Evolutionary conservation across 2,888 invertebrate genomes (phyloP).

Genomic region (Melieria crassipennis): DNA sequence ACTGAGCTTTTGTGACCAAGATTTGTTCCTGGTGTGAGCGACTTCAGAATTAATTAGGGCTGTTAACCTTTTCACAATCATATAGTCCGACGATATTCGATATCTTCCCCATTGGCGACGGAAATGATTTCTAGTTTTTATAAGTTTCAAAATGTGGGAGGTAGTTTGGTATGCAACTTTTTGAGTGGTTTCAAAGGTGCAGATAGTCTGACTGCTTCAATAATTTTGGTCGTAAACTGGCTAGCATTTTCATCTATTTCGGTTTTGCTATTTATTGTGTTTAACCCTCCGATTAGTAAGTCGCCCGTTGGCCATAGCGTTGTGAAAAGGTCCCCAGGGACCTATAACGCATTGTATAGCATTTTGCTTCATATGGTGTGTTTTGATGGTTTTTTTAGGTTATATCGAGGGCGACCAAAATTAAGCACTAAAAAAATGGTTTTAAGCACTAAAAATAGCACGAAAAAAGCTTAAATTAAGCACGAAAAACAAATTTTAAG

Average conservation of each 20-base stretch:
- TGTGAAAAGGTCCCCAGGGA: no score
- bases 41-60: neutral
- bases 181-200: neutral
- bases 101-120: slow-evolving; percentile 12
- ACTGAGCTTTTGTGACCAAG: slow-evolving; percentile 7
- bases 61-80: slow-evolving; percentile 6
- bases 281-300: no score
- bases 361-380: no score
- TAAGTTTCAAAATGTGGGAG: neutral
- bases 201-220: neutral
- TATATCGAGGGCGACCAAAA: no score
- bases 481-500: no score
- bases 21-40: neutral
- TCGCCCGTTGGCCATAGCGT: no score
- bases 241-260: neutral
- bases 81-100: slow-evolving; percentile 8
- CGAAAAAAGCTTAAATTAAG: no score
- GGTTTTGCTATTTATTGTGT: neutral
- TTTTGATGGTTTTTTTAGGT: no score
- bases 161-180: neutral
- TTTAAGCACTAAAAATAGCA: no score
- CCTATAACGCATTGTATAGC: no score
- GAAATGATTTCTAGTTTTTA: slow-evolving; percentile 10
- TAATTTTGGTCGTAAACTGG: neutral
- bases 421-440: no score